Evolutionary conservation across 1,140 invertebrate species (phyloP).

Genomic region (Drosophila lacteicornis): DNA sequence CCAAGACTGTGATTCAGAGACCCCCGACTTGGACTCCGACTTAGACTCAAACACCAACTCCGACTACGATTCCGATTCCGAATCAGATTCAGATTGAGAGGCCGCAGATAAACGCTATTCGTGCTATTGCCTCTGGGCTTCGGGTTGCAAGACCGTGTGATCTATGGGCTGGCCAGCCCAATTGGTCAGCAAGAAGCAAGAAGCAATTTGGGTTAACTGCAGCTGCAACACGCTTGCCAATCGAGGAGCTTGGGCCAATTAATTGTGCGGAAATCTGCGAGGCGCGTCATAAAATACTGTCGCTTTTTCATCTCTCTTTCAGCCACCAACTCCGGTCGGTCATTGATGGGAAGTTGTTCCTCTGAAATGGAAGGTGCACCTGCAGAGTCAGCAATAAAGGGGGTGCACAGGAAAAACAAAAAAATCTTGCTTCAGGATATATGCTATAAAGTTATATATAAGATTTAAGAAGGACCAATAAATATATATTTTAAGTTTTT

Average conservation of each 20-base stretch:
- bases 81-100: conserved; percentile 14
- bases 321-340: conserved; percentile 2
- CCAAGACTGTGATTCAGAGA: conserved; percentile 16
- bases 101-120: conserved; percentile 56
- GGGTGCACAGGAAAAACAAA: conserved; percentile 11
- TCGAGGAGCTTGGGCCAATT: conserved; percentile 49
- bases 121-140: conserved; percentile 60
- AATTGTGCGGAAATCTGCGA: conserved; percentile 67
- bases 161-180: conserved; percentile 45
- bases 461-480: background rate
- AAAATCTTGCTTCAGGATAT: background rate
- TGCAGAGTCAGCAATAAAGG: conserved; percentile 21
- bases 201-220: conserved; percentile 79
- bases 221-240: conserved; percentile 54
- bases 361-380: conserved; percentile 23
- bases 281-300: conserved; percentile 71
- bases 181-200: conserved; percentile 41
- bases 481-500: background rate
- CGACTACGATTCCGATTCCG: background rate
- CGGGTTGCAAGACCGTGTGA: conserved; percentile 30
- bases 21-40: background rate
- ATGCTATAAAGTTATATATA: too few species aligned
- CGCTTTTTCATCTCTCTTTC: conserved; percentile 62
- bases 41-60: too few species aligned
- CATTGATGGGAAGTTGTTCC: conserved; percentile 17